Evolutionary conservation across 2,113 vertebrate genomes (phyloP), one percentile per base, ranked within the genome.

Genomic region (Brachypodius melanocephalos): DNA sequence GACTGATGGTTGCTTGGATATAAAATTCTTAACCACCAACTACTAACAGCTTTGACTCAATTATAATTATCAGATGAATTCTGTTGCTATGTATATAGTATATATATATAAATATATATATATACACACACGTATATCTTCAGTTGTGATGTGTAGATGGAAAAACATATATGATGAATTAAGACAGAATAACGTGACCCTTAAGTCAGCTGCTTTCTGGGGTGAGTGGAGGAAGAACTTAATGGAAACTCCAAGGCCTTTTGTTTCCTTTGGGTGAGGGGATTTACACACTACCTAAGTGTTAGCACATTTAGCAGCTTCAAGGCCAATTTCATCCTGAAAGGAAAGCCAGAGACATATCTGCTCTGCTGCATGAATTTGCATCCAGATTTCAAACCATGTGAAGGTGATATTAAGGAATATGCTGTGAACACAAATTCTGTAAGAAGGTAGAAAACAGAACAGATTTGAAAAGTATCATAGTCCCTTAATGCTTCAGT

Each of bases 1-100:
- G 78, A 85, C 2, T 40, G 69, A 89, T 75, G 32, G 84, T 62
- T 92, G 45, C 58, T 89, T 58, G 79, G 69, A 65, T 71, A 40
- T 62, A 85, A 85, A 93, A 85, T 93, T 88, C 71, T 93, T 93
- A 95, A 85, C 45, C 61, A 67, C 2, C 71, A 75, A 38, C 69
- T 73, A 61, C 57, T 82, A 79, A 79, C 66, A 73, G 61, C 54
- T 77, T 90, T 76, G 77, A 79, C 69, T 78, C 54, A 83, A 43
- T 80, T 89, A 72, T 58, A 68, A 87, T 82, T 88, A 87, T 75
- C 58, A 89, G 66, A 55, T 0, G 1, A 76, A 76, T 52, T 85
- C 72, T 72, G 11, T 92, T 85, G 55, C 42, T 81, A 14, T 86
- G 7, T 48, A 22, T 38, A 20, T 31, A 25, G 12, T 86, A 8